Conservation (phyloP, 1,140 invertebrate species). For the Atopsyche davidsoni region DNA sequence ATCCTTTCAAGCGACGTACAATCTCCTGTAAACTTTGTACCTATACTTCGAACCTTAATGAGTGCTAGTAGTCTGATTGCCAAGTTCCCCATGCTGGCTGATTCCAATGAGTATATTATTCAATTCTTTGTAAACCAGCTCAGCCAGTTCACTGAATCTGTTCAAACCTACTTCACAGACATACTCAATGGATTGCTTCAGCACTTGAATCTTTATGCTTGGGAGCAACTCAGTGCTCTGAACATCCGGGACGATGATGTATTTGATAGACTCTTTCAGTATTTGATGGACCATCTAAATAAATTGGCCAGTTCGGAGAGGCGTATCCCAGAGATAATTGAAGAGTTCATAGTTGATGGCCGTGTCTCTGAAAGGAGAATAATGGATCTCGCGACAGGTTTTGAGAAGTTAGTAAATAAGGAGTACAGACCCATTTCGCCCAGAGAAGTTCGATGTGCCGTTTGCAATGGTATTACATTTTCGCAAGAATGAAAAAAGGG, state of each 20-base stretch:
- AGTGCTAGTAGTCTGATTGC: no score
- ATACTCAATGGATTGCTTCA: slow-evolving; percentile 1
- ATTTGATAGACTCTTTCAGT: slow-evolving; percentile 6
- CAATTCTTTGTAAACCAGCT: slow-evolving; percentile 1
- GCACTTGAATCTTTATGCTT: background rate
- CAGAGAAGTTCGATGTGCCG: no score
- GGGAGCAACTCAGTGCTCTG: slow-evolving; percentile 1
- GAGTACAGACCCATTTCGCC: no score
- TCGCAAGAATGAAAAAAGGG: no score
- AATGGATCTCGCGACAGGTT: no score
- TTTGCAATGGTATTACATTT: no score
- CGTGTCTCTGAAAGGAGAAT: no score
- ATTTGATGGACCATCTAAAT: slow-evolving; percentile 4
- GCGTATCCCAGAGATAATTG: slow-evolving; percentile 1
- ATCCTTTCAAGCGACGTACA: background rate
- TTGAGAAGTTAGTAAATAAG: no score
- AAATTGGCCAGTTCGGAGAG: background rate
- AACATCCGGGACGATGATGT: slow-evolving; percentile 7
- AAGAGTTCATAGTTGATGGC: slow-evolving; percentile 6
- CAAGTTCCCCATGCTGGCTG: background rate
- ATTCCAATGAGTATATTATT: slow-evolving; percentile 6
- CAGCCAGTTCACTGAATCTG: background rate
- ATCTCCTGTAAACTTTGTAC: no score
- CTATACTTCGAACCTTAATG: no score
- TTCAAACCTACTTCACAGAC: background rate